Evolutionary conservation across 2,888 invertebrate species (phyloP), one percentile per base, ranked within the genome.

Genomic region (Dorcus hopei): DNA sequence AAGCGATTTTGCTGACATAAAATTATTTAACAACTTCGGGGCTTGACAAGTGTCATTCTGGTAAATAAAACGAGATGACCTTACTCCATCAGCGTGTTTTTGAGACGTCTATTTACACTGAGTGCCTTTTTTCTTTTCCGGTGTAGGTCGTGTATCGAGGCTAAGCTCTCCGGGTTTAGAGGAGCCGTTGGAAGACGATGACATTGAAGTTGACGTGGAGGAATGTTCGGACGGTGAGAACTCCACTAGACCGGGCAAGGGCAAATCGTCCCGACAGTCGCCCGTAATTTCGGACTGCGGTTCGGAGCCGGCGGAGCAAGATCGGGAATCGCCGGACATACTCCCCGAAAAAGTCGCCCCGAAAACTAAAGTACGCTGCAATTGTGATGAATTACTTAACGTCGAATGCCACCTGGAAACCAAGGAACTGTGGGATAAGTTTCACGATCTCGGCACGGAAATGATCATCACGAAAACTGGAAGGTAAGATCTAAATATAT

Each of bases 391-490:
- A 72, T 77, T 88, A 48, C 77, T 83, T 49, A 80, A 79, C 70
- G 85, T 88, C 58, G 85, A 88, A 67, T 91, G 90, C 72, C 86
- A 88, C 65, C 81, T 91, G 68, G 91, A 91, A 78, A 90, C 90
- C 62, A 89, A 89, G 76, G 91, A 91, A 61, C 80, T 91, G 58
- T 91, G 91, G 91, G 87, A 89, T 77, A 90, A 90, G 77, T 91
- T 91, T 79, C 84, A 86, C 75, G 85, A 86, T 70, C 81, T 91
- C 59, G 89, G 89, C 33, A 91, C 90, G 1, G 90, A 91, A 80
- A 91, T 91, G 91, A 91, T 91, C 78, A 91, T 91, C 78, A 91
- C 91, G 9, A 91, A 91, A 78, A 89, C 89, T 59, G 91, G 91
- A 75, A 84, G 90, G 90, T 90, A 75, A 79, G 84, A 74, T 75